These are phyloP conservation scores for Thunnus maccoyii DNA, from an alignment of 2,113 vertebrate species.

Conservation along the genomic window DNA sequence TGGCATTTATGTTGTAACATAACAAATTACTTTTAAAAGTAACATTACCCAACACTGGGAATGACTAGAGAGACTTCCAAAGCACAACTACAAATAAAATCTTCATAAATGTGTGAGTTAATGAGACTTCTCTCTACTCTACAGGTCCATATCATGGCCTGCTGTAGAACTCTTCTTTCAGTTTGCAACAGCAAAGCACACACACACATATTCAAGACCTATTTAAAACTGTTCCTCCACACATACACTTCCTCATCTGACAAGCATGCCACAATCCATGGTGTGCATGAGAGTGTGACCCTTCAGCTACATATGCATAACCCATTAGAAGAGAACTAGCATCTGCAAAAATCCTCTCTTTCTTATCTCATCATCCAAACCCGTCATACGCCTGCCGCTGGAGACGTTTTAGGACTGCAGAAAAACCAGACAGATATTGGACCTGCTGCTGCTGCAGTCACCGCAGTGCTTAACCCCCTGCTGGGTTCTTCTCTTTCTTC, in stretches of 20 bases:
- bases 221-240: conserved; percentile 11
- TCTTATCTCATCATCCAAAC: conserved; percentile 41
- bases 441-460: conserved; percentile 46
- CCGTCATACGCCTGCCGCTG: conserved; percentile 44
- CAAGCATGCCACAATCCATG: conserved; percentile 24
- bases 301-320: conserved; percentile 25
- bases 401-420: conserved; percentile 40
- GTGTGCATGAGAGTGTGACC: conserved; percentile 47
- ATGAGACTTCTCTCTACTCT: background rate
- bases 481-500: conserved; percentile 59
- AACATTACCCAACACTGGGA: too few species aligned
- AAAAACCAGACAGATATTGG: conserved; percentile 36
- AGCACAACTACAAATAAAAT: background rate
- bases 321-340: conserved; percentile 23
- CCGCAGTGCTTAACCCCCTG: conserved; percentile 62
- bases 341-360: conserved; percentile 40
- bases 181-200: background rate
- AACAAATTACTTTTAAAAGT: too few species aligned
- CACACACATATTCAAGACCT: conserved; percentile 3
- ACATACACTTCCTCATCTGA: conserved; percentile 30
- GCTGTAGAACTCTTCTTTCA: conserved; percentile 6
- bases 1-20: too few species aligned
- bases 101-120: conserved; percentile 7
- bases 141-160: background rate
- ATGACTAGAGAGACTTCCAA: too few species aligned